Percentiles rank a stretch among this genome's conserved stretches.
Evolutionary conservation across 1,140 invertebrate species (phyloP).

Genomic region (Zaprionus vittiger): DNA sequence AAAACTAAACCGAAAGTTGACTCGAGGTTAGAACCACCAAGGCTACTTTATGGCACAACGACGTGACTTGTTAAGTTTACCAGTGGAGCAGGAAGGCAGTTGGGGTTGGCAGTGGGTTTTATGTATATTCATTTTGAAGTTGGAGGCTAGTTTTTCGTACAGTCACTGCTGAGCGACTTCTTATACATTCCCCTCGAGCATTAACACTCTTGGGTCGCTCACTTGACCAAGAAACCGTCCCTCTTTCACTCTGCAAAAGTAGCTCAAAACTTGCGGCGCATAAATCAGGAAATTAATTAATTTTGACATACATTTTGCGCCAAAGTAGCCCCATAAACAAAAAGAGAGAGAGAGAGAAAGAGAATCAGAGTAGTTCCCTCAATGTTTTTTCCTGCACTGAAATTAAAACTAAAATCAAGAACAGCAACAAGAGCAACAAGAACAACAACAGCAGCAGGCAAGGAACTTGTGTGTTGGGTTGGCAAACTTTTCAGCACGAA

Average conservation of each 20-base stretch:
- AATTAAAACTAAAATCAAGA: conserved; percentile 79
- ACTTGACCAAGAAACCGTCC: conserved; percentile 32
- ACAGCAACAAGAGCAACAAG: conserved; percentile 48
- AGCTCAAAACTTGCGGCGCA: conserved; percentile 66
- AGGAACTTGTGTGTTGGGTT: conserved; percentile 42
- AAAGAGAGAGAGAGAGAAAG: background rate
- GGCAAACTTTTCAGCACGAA: conserved; percentile 35
- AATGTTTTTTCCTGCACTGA: conserved; percentile 25
- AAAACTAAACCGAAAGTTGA: conserved; percentile 46
- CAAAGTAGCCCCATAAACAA: conserved; percentile 73
- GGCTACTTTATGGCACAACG: conserved; percentile 50
- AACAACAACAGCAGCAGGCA: conserved; percentile 46
- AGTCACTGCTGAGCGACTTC: background rate
- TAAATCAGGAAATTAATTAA: conserved; percentile 84
- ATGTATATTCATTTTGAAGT: background rate
- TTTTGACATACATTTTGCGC: conserved; percentile 80
- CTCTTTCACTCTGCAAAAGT: conserved; percentile 2
- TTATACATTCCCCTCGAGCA: conserved; percentile 7
- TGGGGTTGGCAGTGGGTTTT: background rate
- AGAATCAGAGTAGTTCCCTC: background rate
- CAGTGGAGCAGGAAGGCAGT: background rate
- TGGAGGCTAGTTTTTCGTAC: no score
- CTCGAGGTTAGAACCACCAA: conserved; percentile 38
- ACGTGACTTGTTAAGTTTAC: conserved; percentile 64
- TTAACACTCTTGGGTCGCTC: conserved; percentile 33